These are phyloP conservation scores for Gorsachius goisagi DNA, from an alignment of 2,113 vertebrate genomes.

Conservation along the genomic window DNA sequence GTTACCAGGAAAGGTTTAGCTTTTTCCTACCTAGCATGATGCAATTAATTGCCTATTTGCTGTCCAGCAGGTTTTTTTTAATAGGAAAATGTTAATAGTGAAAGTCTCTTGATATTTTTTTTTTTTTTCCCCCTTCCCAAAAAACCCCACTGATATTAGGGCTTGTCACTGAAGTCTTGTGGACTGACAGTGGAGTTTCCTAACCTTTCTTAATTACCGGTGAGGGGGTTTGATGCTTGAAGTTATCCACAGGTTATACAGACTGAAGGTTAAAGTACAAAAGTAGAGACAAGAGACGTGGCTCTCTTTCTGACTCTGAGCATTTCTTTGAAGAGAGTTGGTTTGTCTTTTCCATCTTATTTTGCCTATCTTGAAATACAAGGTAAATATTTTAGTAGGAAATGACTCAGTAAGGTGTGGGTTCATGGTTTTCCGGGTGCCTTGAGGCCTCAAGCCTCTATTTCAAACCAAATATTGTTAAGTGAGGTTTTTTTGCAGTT, in stretches of 20 bases:
- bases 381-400: slow-evolving; percentile 47
- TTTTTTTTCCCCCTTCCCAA: too few relatives aligned
- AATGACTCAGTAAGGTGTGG: neutral
- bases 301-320: neutral
- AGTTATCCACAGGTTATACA: slow-evolving; percentile 33
- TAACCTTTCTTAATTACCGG: slow-evolving; percentile 37
- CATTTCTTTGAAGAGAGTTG: slow-evolving; percentile 32
- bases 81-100: neutral
- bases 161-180: neutral
- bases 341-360: slow-evolving; percentile 16
- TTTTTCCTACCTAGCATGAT: neutral
- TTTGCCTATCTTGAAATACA: slow-evolving; percentile 35
- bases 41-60: neutral
- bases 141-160: neutral
- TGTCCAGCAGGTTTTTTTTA: neutral
- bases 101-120: neutral
- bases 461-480: slow-evolving; percentile 4
- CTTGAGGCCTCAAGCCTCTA: neutral
- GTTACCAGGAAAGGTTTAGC: neutral
- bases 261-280: slow-evolving; percentile 38
- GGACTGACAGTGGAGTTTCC: slow-evolving; percentile 6
- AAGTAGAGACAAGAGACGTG: neutral
- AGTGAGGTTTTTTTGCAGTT: neutral
- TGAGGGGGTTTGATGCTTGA: slow-evolving; percentile 42
- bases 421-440: slow-evolving; percentile 10